Base-by-base conservation (phyloP, 2,113 vertebrate genomes). In the Buteo buteo region DNA sequence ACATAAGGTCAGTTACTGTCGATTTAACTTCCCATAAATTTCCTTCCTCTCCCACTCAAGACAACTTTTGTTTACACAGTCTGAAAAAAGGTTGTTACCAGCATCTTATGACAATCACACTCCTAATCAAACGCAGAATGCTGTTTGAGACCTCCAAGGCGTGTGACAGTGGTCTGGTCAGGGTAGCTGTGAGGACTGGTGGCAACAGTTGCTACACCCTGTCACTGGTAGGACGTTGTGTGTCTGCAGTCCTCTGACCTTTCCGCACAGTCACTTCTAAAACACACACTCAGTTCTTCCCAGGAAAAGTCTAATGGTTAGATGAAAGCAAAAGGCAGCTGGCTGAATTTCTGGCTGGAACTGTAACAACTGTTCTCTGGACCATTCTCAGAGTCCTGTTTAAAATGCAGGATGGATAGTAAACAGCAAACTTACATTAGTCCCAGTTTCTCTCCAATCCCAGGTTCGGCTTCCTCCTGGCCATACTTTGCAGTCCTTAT, bases 401-500 rank as follows among this genome's bases (percentile, higher is more conserved):
- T n/a, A 52, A 82, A 83, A 65, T 10, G 15, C 31, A 80, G 28
- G 36, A 9, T 26, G 24, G 59, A 32, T 0, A 71, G 24, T 21
- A 80, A 82, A 66, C 7, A 45, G 38, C 22, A 25, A 71, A 96
- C 99, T 99, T 96, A 99, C 99, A 11, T 99, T 88, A 7, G 99
- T 99, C 62, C 99, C 99, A 0, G 99, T 99, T 98, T 99, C 99
- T 91, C 99, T 97, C 99, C 99, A 99, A 67, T 99, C 99, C 99
- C 99, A 99, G 24, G 98, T 96, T 25, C 99, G 98, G 94, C 99
- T 99, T 57, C 99, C 99, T 85, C 99, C 99, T 0, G 99, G 99
- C 99, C 99, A 99, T 4, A 99, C 99, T 97, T 99, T 99, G 96
- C 99, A 99, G 97, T 99, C 99, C 96, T 99, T 99, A 19, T 99